Conservation (phyloP, 1,140 invertebrate genomes). For the Octopus sinensis region DNA sequence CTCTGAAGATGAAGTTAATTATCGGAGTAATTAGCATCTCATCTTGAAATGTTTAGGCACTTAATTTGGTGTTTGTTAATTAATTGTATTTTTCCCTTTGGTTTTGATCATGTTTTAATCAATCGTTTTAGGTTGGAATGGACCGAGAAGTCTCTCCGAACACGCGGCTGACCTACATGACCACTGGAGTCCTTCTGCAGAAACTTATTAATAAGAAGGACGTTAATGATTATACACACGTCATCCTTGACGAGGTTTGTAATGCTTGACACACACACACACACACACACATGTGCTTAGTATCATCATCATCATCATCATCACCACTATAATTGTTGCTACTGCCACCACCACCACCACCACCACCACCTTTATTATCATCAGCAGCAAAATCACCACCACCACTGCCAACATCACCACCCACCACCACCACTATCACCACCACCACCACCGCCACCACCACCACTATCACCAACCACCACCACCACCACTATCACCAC, state of each 20-base stretch:
- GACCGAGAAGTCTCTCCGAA: constrained; percentile 61
- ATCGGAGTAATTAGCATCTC: neutral
- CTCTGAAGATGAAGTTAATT: neutral
- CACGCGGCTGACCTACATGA: constrained; percentile 54
- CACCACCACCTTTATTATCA: too few species aligned
- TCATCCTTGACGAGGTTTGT: constrained; percentile 57
- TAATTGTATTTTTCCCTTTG: constrained; percentile 8
- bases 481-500: too few species aligned
- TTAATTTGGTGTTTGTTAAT: neutral
- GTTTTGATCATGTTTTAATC: neutral
- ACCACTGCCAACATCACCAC: too few species aligned
- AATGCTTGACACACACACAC: neutral
- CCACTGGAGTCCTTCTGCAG: constrained; percentile 55
- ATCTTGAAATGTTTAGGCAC: neutral
- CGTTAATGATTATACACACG: constrained; percentile 55
- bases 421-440: too few species aligned
- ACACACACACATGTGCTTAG: too few species aligned
- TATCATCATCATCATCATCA: too few species aligned
- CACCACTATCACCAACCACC: too few species aligned
- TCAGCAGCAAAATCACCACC: too few species aligned
- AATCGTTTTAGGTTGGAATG: constrained; percentile 62
- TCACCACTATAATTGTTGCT: too few species aligned
- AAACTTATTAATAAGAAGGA: constrained; percentile 52
- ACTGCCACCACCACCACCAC: too few species aligned
- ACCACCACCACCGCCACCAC: too few species aligned